Percentiles rank a stretch among this genome's conserved stretches.
Evolutionary conservation across 2,113 vertebrate genomes (phyloP).

Genomic region (Leuciscus idus): DNA sequence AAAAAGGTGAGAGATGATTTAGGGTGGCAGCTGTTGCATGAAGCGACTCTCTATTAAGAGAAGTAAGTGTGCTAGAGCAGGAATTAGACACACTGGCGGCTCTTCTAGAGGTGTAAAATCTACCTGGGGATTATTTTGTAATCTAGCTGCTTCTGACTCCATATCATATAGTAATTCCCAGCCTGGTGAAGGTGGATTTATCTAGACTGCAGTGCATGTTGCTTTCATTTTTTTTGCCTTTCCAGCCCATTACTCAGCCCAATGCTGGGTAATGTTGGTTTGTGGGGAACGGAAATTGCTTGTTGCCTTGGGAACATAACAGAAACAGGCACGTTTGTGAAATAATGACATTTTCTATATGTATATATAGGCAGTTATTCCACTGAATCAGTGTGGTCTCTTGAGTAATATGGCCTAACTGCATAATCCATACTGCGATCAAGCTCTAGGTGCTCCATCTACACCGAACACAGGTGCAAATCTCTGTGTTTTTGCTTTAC

Average conservation of each 20-base stretch:
- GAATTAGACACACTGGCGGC: conserved; percentile 67
- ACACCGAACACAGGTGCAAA: conserved; percentile 14
- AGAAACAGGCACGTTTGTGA: conserved; percentile 72
- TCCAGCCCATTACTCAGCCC: conserved; percentile 57
- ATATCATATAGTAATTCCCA: conserved; percentile 68
- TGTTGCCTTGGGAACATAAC: conserved; percentile 74
- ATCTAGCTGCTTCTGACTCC: conserved; percentile 71
- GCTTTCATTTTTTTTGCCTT: conserved; percentile 42
- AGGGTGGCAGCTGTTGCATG: conserved; percentile 1
- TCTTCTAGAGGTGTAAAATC: conserved; percentile 72
- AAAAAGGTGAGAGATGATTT: conserved; percentile 49
- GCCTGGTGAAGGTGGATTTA: conserved; percentile 68
- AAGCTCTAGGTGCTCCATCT: conserved; percentile 58
- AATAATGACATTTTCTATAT: conserved; percentile 59
- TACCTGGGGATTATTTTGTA: conserved; percentile 81
- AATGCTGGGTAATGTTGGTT: conserved; percentile 61
- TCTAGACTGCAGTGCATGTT: conserved; percentile 65
- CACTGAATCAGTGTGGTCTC: conserved; percentile 55
- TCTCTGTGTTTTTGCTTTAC: conserved; percentile 17
- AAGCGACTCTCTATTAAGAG: not conserved
- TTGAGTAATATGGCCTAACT: conserved; percentile 62
- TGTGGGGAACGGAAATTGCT: conserved; percentile 61
- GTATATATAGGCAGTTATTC: conserved; percentile 58
- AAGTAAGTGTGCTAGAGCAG: conserved; percentile 62
- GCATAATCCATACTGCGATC: conserved; percentile 65